Evolutionary conservation across 2,113 vertebrate genomes (phyloP).

Genomic region (Dissostichus mawsoni): DNA sequence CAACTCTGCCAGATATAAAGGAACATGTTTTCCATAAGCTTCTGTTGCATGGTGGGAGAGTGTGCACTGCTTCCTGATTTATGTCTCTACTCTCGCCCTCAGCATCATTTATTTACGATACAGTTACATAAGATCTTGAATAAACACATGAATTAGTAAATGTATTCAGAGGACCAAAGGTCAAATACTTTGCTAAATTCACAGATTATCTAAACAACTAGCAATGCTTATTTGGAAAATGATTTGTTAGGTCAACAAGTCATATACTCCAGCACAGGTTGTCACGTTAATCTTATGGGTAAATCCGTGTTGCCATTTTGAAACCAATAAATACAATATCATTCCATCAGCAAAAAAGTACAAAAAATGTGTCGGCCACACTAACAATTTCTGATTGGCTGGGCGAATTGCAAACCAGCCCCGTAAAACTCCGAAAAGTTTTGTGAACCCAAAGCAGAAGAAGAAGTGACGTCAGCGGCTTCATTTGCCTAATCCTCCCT

Average conservation of each 20-base stretch:
- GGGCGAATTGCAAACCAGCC: too few species aligned
- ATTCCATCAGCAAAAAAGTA: neutral
- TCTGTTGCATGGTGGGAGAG: neutral
- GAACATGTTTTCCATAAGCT: neutral
- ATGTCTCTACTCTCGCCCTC: neutral
- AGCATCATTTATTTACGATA: conserved; percentile 10
- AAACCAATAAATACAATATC: neutral
- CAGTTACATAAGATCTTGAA: neutral
- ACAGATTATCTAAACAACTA: neutral
- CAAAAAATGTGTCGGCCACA: too few species aligned
- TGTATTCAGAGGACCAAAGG: neutral
- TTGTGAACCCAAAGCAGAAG: too few species aligned
- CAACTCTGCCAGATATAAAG: neutral
- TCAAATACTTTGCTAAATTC: neutral
- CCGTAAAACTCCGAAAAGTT: too few species aligned
- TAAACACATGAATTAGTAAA: neutral
- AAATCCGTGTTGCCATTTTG: neutral
- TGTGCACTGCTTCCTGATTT: neutral
- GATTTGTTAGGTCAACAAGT: neutral
- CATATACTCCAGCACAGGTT: neutral
- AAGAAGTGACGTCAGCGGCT: too few species aligned
- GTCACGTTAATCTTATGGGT: neutral
- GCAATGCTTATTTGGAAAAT: neutral
- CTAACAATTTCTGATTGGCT: too few species aligned
- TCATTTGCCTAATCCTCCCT: too few species aligned